These are phyloP conservation scores for Sprattus sprattus DNA, from an alignment of 2,113 vertebrate genomes.

Conservation along the genomic window DNA sequence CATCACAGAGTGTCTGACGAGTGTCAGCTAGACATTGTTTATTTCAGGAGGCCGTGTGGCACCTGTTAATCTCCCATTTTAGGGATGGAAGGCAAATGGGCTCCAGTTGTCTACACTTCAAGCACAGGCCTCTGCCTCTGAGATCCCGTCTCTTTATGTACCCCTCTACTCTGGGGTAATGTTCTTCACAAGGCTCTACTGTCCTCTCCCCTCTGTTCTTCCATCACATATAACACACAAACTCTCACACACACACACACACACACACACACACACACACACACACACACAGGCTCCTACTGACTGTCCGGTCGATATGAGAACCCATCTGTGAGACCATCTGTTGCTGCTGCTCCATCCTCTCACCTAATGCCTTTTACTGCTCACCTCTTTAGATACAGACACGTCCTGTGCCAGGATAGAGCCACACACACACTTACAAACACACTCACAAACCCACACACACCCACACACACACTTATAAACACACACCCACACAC, in stretches of 20 bases:
- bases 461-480: background rate
- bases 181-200: background rate
- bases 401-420: constrained; percentile 15
- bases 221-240: background rate
- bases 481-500: background rate
- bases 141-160: too few relatives aligned
- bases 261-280: background rate
- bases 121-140: too few relatives aligned
- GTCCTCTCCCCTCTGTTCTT: background rate
- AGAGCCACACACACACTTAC: background rate
- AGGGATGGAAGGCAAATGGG: too few relatives aligned
- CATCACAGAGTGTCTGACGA: too few relatives aligned
- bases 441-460: background rate
- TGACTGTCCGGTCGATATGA: constrained; percentile 38
- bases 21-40: too few relatives aligned
- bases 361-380: constrained; percentile 25
- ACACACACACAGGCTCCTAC: constrained; percentile 11
- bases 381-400: background rate
- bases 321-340: constrained; percentile 48
- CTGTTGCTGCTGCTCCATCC: constrained; percentile 30
- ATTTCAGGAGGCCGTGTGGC: too few relatives aligned
- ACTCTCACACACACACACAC: background rate
- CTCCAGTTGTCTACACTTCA: too few relatives aligned
- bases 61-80: too few relatives aligned
- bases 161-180: background rate